Percentiles rank a stretch among this genome's conserved stretches.
Evolutionary conservation across 2,113 vertebrate genomes (phyloP).

Genomic region (Scophthalmus maximus): DNA sequence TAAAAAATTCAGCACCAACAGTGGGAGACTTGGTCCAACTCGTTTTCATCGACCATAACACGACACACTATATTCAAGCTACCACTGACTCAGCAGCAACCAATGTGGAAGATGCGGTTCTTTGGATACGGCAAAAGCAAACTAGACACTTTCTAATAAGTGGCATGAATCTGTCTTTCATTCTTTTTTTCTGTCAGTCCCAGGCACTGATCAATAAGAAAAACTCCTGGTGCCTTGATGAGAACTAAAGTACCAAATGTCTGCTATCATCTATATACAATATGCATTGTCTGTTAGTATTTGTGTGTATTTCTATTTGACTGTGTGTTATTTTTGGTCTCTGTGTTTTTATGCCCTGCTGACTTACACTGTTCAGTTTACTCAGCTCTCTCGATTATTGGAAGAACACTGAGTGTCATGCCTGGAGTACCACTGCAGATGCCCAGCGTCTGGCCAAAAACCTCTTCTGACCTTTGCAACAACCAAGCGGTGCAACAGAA

Average conservation of each 20-base stretch:
- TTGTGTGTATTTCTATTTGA: neutral
- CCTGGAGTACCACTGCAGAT: conserved; percentile 16
- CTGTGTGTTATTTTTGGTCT: neutral
- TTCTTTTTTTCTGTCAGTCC: no score
- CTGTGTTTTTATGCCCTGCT: conserved; percentile 15
- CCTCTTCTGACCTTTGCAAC: conserved; percentile 26
- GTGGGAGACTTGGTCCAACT: no score
- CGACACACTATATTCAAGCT: no score
- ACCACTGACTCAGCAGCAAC: neutral
- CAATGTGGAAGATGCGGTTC: no score
- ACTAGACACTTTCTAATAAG: no score
- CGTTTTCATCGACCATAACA: no score
- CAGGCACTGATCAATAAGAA: neutral
- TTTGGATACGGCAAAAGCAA: no score
- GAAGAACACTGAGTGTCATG: conserved; percentile 15
- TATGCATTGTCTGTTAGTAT: neutral
- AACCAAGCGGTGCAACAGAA: conserved; percentile 35
- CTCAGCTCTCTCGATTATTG: conserved; percentile 23
- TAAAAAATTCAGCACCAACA: no score
- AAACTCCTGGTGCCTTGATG: neutral
- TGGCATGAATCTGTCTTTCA: no score
- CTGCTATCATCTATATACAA: neutral
- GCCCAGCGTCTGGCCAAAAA: conserved; percentile 31
- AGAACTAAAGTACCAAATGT: neutral
- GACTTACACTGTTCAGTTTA: conserved; percentile 32